These are phyloP conservation scores for Panzeria rudis DNA, from an alignment of 2,888 invertebrate genomes.

Conservation along the genomic window DNA sequence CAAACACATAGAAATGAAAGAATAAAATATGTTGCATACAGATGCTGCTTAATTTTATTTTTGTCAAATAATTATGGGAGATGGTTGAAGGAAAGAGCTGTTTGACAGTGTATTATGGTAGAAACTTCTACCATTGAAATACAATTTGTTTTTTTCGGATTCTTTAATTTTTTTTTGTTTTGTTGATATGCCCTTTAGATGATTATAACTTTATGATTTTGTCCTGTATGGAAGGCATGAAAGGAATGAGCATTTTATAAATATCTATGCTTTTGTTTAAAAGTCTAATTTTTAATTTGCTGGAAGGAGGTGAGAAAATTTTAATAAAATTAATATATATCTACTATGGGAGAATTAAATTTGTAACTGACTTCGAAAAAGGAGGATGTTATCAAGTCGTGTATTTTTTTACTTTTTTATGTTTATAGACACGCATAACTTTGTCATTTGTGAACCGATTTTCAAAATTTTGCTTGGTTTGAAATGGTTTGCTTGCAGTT, in stretches of 20 bases:
- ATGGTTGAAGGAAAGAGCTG: not conserved
- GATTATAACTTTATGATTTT: constrained; percentile 47
- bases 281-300: constrained; percentile 1
- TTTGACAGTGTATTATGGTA: not conserved
- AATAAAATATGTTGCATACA: constrained; percentile 31
- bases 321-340: constrained; percentile 21
- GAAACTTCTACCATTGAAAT: not conserved
- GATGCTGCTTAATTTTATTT: constrained; percentile 42
- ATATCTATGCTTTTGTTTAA: not conserved
- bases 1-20: not conserved
- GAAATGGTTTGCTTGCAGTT: too few species aligned
- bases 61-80: constrained; percentile 27
- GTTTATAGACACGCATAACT: too few species aligned
- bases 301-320: constrained; percentile 22
- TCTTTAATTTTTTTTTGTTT: not conserved
- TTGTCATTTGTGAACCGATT: too few species aligned
- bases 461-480: too few species aligned
- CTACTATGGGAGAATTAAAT: too few species aligned
- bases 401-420: too few species aligned
- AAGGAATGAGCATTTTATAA: not conserved
- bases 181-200: constrained; percentile 39
- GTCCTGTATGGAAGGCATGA: not conserved
- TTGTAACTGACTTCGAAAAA: too few species aligned
- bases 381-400: too few species aligned
- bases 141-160: constrained; percentile 7